Percentiles rank a stretch among this genome's conserved stretches.
Evolutionary conservation across 2,888 invertebrate genomes (phyloP).

Genomic region (Aspidiotus destructor): DNA sequence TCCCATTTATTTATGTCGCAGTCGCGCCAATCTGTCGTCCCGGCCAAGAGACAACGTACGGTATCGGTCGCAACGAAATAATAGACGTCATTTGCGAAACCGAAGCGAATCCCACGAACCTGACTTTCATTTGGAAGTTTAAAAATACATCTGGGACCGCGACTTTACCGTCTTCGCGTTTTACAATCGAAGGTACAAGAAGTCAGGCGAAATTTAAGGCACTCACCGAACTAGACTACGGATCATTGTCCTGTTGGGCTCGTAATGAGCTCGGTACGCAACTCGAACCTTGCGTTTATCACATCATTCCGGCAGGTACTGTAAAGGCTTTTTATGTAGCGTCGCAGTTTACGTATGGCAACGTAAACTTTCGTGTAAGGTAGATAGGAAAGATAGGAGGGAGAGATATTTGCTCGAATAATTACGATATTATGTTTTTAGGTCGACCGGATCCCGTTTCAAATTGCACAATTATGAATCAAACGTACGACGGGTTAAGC

Average conservation of each 20-base stretch:
- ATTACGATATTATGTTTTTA: conserved; percentile 39
- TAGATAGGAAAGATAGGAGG: too few relatives aligned
- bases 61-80: conserved; percentile 61
- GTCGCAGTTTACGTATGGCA: too few relatives aligned
- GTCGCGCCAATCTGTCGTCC: conserved; percentile 63
- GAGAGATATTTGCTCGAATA: too few relatives aligned
- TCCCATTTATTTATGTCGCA: conserved; percentile 40
- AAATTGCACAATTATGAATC: conserved; percentile 64
- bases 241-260: conserved; percentile 64
- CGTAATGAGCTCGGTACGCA: conserved; percentile 62
- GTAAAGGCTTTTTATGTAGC: neutral
- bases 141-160: conserved; percentile 63
- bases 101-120: conserved; percentile 64
- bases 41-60: conserved; percentile 58
- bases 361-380: too few relatives aligned
- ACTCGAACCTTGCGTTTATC: conserved; percentile 61
- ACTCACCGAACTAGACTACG: conserved; percentile 75
- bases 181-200: conserved; percentile 61
- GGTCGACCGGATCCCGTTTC: conserved; percentile 63
- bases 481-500: conserved; percentile 60
- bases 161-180: conserved; percentile 69
- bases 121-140: conserved; percentile 64
- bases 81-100: conserved; percentile 59
- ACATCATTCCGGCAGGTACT: conserved; percentile 60
- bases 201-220: conserved; percentile 81